phyloP scores from a whole-genome alignment of 2,113 vertebrate species.

The Cavia porcellus region DNA sequence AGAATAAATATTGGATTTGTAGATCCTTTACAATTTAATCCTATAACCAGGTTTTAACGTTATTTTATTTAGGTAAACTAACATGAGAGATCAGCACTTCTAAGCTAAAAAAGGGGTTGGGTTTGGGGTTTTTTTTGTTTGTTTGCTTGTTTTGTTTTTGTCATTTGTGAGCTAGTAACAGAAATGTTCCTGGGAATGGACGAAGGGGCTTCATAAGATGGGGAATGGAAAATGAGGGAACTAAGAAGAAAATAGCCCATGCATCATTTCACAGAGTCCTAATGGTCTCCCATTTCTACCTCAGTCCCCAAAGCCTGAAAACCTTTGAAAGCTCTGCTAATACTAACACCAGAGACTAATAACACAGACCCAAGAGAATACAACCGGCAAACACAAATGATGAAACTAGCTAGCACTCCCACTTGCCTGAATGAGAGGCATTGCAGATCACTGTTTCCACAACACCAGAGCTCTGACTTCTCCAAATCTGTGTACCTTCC shows the following conservation, averaged over 20 bases:
- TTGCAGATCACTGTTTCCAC: not conserved
- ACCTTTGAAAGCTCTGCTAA: not conserved
- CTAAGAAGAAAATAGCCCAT: not conserved
- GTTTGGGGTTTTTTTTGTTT: too few relatives aligned
- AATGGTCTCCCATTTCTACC: not conserved
- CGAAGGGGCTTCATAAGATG: not conserved
- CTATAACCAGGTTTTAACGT: not conserved
- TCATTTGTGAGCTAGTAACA: not conserved
- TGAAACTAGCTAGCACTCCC: not conserved
- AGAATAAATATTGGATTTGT: not conserved
- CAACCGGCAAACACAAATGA: not conserved
- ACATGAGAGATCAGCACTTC: not conserved
- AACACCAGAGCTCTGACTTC: not conserved
- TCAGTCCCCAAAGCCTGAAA: not conserved
- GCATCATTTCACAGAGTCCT: not conserved
- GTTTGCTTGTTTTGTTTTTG: not conserved
- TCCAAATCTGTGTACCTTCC: not conserved
- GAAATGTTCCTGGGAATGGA: not conserved
- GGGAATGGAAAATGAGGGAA: not conserved
- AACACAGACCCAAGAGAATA: not conserved
- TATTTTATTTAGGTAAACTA: constrained; percentile 29
- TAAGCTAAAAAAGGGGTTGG: not conserved
- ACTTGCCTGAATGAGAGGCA: not conserved
- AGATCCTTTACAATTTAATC: not conserved
- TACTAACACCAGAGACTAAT: not conserved